These are phyloP conservation scores for Crocallis elinguaria DNA, from an alignment of 2,888 invertebrate genomes.

Conservation along the genomic window DNA sequence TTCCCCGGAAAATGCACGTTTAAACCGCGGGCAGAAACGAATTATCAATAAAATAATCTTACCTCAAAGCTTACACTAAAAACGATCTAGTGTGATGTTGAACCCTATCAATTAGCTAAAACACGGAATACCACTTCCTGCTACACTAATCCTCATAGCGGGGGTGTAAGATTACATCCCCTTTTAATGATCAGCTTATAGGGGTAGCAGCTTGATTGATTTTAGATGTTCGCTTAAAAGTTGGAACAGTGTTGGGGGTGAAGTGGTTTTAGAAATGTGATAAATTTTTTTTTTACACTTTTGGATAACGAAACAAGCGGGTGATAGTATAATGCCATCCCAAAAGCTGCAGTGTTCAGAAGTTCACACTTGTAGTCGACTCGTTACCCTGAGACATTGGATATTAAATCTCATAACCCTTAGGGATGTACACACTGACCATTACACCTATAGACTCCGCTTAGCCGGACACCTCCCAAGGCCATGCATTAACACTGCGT, in stretches of 20 bases:
- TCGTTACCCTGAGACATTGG: no score
- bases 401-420: no score
- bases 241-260: not conserved
- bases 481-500: no score
- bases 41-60: not conserved
- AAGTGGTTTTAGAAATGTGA: not conserved
- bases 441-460: no score
- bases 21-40: not conserved
- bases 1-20: no score
- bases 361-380: no score
- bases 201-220: conserved; percentile 16
- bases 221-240: conserved; percentile 14
- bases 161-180: conserved; percentile 7
- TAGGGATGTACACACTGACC: no score
- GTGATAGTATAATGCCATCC: no score
- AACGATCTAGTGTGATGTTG: not conserved
- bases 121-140: conserved; percentile 21
- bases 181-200: conserved; percentile 17
- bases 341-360: no score
- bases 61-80: not conserved
- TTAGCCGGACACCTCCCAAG: no score
- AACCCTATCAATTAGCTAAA: conserved; percentile 22
- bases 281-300: not conserved
- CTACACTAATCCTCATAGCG: conserved; percentile 10
- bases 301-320: not conserved